Evolutionary conservation across 1,140 invertebrate genomes (phyloP), one percentile per base, ranked within the genome.

Genomic region (Papilio dardanus): DNA sequence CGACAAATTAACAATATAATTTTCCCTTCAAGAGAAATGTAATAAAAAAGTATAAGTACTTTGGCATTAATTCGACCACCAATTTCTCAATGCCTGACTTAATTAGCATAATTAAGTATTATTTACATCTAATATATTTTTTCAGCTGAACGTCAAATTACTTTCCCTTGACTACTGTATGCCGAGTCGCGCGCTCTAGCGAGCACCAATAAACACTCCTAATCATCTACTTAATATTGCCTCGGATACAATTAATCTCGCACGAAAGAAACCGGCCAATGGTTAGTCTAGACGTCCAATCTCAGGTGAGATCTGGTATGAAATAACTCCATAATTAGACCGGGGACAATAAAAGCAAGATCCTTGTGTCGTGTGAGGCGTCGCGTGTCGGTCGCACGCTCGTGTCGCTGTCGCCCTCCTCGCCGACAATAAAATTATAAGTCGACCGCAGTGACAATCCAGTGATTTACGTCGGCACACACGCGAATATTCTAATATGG

Each of bases 341-440:
- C 82, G 82, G 80, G 88, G 88, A 91, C 88, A 91, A 90, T 92
- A 89, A 92, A 92, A 87, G 79, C 77, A 83, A 84, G 81, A 90
- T 90, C 85, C 83, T 77, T 86, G 80, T 82, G 87, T 84, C 82
- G 84, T 88, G 87, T 83, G 84, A 86, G 83, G 81, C 78, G 81
- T 92, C 86, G 89, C 88, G 91, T 91, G 89, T 88, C 86, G 78
- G 30, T 67, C 76, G 76, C 77, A 76, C 46, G 90, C 89, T 88
- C 89, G 91, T 91, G 90, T 89, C 83, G 87, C 86, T 85, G 82
- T 86, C 85, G 79, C 87, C 83, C 54, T 62, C 54, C 54, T 62
- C 54, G 54, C 21, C 91, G 89, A 92, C 91, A 92, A 88, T 92
- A 92, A 92, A 92, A 92, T 92, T 92, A 92, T 92, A 92, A 92